Percentiles rank a stretch among this genome's conserved stretches.
These are phyloP conservation scores for Nasonia vitripennis DNA, from an alignment of 1,140 invertebrate genomes.

Conservation along the genomic window DNA sequence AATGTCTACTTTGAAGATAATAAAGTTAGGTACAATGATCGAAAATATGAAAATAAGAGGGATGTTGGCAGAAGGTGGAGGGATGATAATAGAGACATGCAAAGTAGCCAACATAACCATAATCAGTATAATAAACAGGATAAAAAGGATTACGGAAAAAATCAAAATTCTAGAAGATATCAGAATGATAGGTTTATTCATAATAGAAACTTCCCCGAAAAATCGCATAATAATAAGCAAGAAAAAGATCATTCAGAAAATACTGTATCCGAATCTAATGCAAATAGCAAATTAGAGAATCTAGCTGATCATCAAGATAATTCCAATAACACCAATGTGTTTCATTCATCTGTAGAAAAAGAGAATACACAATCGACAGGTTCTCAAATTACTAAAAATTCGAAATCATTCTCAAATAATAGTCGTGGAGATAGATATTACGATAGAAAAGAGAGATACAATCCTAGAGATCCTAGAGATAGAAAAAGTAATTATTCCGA, in stretches of 20 bases:
- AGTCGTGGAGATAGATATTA: slow-evolving; percentile 43
- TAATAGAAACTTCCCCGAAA: slow-evolving; percentile 54
- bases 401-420: slow-evolving; percentile 30
- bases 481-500: slow-evolving; percentile 55
- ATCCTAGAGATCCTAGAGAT: slow-evolving; percentile 54
- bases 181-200: slow-evolving; percentile 58
- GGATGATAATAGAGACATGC: neutral
- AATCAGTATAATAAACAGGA: slow-evolving; percentile 52
- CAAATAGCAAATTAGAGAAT: slow-evolving; percentile 38
- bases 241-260: slow-evolving; percentile 46
- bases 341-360: slow-evolving; percentile 38
- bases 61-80: slow-evolving; percentile 42
- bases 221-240: slow-evolving; percentile 38
- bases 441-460: slow-evolving; percentile 48
- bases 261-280: slow-evolving; percentile 49
- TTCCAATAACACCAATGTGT: slow-evolving; percentile 35
- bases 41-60: slow-evolving; percentile 55
- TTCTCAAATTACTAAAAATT: slow-evolving; percentile 5
- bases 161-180: slow-evolving; percentile 57
- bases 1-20: slow-evolving; percentile 57
- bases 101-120: slow-evolving; percentile 22
- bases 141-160: slow-evolving; percentile 47
- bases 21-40: slow-evolving; percentile 53
- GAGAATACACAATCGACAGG: slow-evolving; percentile 22
- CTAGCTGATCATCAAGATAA: slow-evolving; percentile 18